Evolutionary conservation across 2,797 vertebrate species (phyloP).

Genomic region (Typhlichthys subterraneus): DNA sequence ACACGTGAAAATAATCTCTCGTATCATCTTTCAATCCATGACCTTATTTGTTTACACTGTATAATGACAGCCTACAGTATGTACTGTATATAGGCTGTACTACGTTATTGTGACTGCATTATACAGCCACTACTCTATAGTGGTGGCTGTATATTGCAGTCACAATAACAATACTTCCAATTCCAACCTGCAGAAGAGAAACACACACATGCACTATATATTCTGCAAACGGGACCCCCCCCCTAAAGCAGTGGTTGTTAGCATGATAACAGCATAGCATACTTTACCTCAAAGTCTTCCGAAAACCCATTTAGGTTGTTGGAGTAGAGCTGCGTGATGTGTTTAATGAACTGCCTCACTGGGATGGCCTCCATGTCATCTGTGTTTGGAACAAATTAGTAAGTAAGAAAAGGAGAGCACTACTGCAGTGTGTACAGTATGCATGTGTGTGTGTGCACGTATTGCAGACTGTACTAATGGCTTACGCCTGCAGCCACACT

Average conservation of each 20-base stretch:
- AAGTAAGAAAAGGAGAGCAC: background rate
- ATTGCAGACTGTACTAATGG: background rate
- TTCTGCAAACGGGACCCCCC: background rate
- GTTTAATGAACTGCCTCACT: slow-evolving; percentile 95
- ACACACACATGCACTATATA: slow-evolving; percentile 1
- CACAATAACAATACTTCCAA: background rate
- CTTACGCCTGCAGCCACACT: background rate
- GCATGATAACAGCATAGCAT: background rate
- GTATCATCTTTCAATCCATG: slow-evolving; percentile 22
- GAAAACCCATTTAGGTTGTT: slow-evolving; percentile 97
- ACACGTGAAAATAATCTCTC: slow-evolving; percentile 25
- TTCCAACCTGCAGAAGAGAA: background rate
- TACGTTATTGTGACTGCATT: too few species aligned
- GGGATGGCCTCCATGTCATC: slow-evolving; percentile 98
- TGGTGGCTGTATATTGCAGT: background rate
- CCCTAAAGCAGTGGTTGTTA: background rate
- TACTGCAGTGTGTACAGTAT: background rate
- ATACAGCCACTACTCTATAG: too few species aligned
- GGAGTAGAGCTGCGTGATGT: slow-evolving; percentile 93
- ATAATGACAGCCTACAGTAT: too few species aligned
- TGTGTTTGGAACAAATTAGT: slow-evolving; percentile 62
- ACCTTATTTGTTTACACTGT: slow-evolving; percentile 14
- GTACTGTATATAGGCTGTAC: too few species aligned
- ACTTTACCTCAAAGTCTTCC: slow-evolving; percentile 92
- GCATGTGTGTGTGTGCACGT: slow-evolving; percentile 3